phyloP scores from a whole-genome alignment of 2,888 invertebrate genomes.

The Ochlodes sylvanus region DNA sequence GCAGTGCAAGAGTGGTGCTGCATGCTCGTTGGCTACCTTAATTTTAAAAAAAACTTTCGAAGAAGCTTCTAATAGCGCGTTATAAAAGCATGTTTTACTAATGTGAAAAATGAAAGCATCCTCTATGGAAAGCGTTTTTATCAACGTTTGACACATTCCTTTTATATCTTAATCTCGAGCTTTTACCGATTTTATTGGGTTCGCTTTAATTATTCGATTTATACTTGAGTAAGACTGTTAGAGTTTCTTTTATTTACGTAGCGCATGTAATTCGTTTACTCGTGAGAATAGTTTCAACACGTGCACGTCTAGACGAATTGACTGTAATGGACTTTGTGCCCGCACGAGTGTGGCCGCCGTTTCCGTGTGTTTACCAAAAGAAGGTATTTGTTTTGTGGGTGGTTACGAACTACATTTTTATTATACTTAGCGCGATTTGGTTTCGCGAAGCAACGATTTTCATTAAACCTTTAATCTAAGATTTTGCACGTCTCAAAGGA shows the following conservation, averaged over 20 bases:
- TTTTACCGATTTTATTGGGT: constrained; percentile 2
- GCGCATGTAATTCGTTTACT: constrained; percentile 78
- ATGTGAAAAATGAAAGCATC: background rate
- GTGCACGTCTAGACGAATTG: constrained; percentile 77
- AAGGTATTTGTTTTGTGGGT: constrained; percentile 54
- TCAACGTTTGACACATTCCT: background rate
- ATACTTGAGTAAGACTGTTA: constrained; percentile 58
- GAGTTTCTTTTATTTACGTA: constrained; percentile 73
- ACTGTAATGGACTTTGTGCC: constrained; percentile 78
- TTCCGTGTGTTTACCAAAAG: constrained; percentile 56
- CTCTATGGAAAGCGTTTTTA: background rate
- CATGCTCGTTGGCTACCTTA: too few species aligned
- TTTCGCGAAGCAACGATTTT: constrained; percentile 1
- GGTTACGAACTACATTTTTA: constrained; percentile 16
- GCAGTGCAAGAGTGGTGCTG: too few species aligned
- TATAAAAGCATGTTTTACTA: background rate
- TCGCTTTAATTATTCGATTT: constrained; percentile 69
- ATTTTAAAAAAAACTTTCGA: too few species aligned
- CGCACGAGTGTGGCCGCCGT: constrained; percentile 57
- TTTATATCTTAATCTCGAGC: background rate
- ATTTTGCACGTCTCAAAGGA: background rate
- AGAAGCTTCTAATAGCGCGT: too few species aligned
- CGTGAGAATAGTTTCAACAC: constrained; percentile 80
- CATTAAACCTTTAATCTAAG: background rate
- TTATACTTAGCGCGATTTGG: constrained; percentile 23